Evolutionary conservation across 2,888 invertebrate genomes (phyloP), one percentile per base, ranked within the genome.

Genomic region (Druceiella hillmani): DNA sequence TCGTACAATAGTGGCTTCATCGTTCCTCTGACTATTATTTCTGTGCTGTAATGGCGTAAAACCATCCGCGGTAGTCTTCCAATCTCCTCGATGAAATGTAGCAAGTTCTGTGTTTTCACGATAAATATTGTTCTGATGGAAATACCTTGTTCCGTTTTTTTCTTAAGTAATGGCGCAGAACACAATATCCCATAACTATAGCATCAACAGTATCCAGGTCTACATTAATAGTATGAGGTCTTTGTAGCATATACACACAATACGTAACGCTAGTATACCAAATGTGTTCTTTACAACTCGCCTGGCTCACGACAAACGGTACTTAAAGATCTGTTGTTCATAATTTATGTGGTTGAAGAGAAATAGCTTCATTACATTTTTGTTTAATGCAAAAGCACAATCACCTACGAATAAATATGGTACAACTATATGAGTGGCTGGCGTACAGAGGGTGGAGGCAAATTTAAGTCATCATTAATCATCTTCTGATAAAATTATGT

Each of bases 381-480:
- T 28, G 2, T 32, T 33, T 27, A 44, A 16, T 5, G 40, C 31
- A 34, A 46, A 48, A 24, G 46, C 45, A 38, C 33, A 32, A 38
- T 46, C 46, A 1, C 38, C 48, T n/a, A 48, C 2, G 34, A 45
- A 38, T 9, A 45, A 39, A 32, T n/a, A n/a, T n/a, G n/a, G n/a
- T n/a, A n/a, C n/a, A n/a, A n/a, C n/a, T n/a, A n/a, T n/a, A n/a
- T n/a, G n/a, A n/a, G n/a, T n/a, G n/a, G n/a, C n/a, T n/a, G n/a
- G n/a, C n/a, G n/a, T n/a, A n/a, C n/a, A n/a, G n/a, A n/a, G n/a
- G n/a, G n/a, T n/a, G n/a, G n/a, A n/a, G n/a, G n/a, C n/a, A n/a
- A n/a, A n/a, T n/a, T n/a, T n/a, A n/a, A n/a, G n/a, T n/a, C n/a
- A n/a, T n/a, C n/a, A n/a, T n/a, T n/a, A n/a, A n/a, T n/a, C n/a